Base-by-base conservation (phyloP, 2,797 vertebrate genomes). In the Bucorvus abyssinicus region DNA sequence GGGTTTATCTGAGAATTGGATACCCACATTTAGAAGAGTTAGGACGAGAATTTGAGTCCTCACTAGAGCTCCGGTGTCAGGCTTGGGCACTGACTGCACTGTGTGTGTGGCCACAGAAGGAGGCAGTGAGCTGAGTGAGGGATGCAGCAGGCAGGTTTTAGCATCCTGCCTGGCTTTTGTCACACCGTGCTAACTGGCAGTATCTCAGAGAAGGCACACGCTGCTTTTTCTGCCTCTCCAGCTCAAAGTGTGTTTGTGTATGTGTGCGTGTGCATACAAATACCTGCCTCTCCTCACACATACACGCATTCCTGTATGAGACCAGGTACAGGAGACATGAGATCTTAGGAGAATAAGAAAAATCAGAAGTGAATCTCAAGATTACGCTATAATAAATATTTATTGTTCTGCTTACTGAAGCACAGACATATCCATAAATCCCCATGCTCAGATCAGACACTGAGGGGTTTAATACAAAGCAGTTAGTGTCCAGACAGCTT, bases 31-130 rank as follows among this genome's bases (percentile, higher is more conserved):
- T 78, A 40, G 63, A 89, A 52, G 27, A 38, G 16, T 40, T n/a
- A 40, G 49, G 53, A 60, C 10, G 57, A 42, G 30, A 57, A 29
- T 21, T 30, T 0, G 2, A 59, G 36, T 29, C 56, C 57, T 20
- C 0, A 2, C n/a, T 26, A 50, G 36, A 56, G 52, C 16, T 29
- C 12, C 0, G 1, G 17, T 22, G 44, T 40, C 42, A 61, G 73
- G n/a, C 75, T 64, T 47, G 49, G 40, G 34, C 49, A 55, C 19
- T 55, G 40, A 55, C 4, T 19, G 40, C 21, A 8, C 34, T 11
- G 12, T 1, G 0, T 36, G 22, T 30, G 47, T 15, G 6, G 20
- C 12, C 86, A 19, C 1, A 3, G 36, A 53, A 29, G 0, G 0
- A 61, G 57, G 53, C 65, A 71, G 22, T 4, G 61, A 82, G 49